Base-by-base conservation (phyloP, 2,113 vertebrate species). In the Trogon surrucura region DNA sequence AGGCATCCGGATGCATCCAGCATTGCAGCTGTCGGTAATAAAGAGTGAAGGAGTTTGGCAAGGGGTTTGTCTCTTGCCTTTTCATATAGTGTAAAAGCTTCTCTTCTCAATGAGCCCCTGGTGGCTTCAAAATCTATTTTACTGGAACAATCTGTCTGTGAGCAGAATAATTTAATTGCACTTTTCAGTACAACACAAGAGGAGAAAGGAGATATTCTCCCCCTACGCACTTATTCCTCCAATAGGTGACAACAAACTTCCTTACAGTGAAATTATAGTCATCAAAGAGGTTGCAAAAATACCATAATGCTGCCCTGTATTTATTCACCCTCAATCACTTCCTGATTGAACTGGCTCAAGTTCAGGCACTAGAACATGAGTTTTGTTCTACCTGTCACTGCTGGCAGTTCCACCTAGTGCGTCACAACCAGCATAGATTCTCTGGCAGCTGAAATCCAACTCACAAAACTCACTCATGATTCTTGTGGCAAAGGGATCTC, bases 111-210 rank as follows among this genome's bases (percentile, higher is more conserved):
- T 96, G 94, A 93, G 92, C 93, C 97, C 96, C 88, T 18, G 56
- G 95, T 73, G 96, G 97, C 95, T 97, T 97, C 85, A 95, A 89
- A 97, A 97, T 97, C 96, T 95, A 85, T 98, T 97, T 98, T 96
- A 97, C 96, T 97, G 97, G 96, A 98, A 96, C 96, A 97, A 97
- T 96, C 95, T 96, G 94, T 95, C 95, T 97, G 92, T 97, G 96
- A 96, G 82, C 83, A 88, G 97, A 98, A 97, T 98, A 97, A 97
- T 97, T 98, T 97, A 97, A 97, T 95, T 85, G 71, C 13, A 48
- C 62, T 97, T 97, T 96, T 96, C 91, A 95, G 89, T 74, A 79
- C 64, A 87, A 81, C 89, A 90, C 50, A 92, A 91, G 88, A 82
- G 54, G 70, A 89, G 48, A 64, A 84, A 58, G 70, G 64, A 94